Evolutionary conservation across 2,797 vertebrate species (phyloP), one percentile per base, ranked within the genome.

Genomic region (Aeoliscus strigatus): DNA sequence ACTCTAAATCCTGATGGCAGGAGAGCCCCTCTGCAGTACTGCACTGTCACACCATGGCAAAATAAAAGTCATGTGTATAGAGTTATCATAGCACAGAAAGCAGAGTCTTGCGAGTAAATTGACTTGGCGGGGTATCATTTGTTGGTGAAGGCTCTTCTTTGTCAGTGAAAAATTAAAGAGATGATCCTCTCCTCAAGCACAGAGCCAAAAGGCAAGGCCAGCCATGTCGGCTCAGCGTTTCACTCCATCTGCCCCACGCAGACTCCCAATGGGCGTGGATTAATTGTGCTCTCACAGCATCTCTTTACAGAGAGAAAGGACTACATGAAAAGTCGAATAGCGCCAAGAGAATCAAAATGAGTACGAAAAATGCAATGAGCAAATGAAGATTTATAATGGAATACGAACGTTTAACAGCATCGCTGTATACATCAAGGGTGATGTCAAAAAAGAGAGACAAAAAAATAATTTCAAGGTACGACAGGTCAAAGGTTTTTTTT

Each of bases 51-150:
- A 81, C 71, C 65, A 54, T 28, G 28, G 61, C 35, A 60, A 76
- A n/a, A 71, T 65, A 74, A 69, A 76, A 76, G 57, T 70, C 67
- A 58, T 52, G 66, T 76, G 79, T 83, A 86, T 74, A 74, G 80
- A 79, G 75, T 70, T 79, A 65, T 73, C 61, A 53, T 50, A 53
- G 68, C 61, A 51, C 69, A 66, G 68, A 70, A 77, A 68, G 68
- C 63, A 42, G 39, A 80, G 65, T 51, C 69, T 71, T 61, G 39
- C 60, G 63, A 73, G 58, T 77, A 79, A 83, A 81, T 79, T 57
- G 67, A 84, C 70, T 80, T 79, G 70, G 65, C 47, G 38, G 39
- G 34, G 32, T 54, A 48, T 72, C 44, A 64, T 43, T 48, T 75
- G 45, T 46, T 39, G 30, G 43, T 62, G 48, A 67, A 54, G 61